These are phyloP conservation scores for Tricholaema leucomelas DNA, from an alignment of 2,113 vertebrate species.

Conservation along the genomic window DNA sequence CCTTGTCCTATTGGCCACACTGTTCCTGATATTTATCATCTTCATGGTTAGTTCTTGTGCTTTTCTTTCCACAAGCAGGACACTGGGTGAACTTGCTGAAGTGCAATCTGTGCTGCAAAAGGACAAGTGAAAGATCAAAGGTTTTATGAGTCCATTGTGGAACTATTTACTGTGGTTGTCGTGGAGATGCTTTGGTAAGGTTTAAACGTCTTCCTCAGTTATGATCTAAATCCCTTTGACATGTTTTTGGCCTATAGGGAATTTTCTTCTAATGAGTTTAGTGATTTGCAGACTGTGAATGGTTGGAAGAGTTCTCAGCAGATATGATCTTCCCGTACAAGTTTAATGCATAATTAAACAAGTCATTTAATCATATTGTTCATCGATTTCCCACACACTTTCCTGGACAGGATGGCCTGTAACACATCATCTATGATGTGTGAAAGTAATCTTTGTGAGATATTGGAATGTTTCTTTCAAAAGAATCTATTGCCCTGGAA, in stretches of 20 bases:
- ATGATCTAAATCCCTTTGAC: not conserved
- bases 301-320: not conserved
- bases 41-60: not conserved
- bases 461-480: not conserved
- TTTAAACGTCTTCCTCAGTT: not conserved
- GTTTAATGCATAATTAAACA: conserved; percentile 43
- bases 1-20: too few relatives aligned
- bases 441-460: not conserved
- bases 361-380: conserved; percentile 7
- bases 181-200: not conserved
- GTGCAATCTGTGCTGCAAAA: not conserved
- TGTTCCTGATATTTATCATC: not conserved
- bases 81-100: not conserved
- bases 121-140: not conserved
- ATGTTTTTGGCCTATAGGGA: not conserved
- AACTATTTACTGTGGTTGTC: not conserved
- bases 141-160: not conserved
- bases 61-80: not conserved
- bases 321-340: not conserved
- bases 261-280: not conserved
- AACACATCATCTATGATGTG: accelerated
- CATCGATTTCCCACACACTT: not conserved
- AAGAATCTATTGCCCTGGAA: not conserved
- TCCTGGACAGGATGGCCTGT: not conserved
- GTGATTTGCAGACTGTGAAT: not conserved